A percentile compares a stretch with the other conserved stretches of the same genome.
Evolutionary conservation across 2,797 vertebrate species (phyloP).

Genomic region (Sebastes glaucus): DNA sequence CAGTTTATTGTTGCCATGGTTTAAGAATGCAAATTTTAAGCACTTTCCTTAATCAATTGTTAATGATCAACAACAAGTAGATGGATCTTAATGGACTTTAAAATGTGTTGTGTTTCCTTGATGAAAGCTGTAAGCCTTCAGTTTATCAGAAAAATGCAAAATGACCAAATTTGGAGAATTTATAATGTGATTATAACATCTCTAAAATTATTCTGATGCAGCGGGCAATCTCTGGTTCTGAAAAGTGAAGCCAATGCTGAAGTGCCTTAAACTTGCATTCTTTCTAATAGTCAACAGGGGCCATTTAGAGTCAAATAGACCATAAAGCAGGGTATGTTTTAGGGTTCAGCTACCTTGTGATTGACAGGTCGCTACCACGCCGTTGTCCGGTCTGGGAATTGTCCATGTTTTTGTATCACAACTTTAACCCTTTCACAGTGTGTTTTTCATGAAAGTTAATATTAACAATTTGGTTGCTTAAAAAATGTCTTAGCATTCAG

Average conservation of each 20-base stretch:
- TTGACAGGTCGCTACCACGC: no score
- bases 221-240: rapidly evolving
- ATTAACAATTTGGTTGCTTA: not conserved
- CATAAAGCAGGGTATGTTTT: no score
- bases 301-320: no score
- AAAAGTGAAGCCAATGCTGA: not conserved
- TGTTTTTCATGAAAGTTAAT: not conserved
- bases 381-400: no score
- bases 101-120: not conserved
- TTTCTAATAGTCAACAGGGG: no score
- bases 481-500: no score
- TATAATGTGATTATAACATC: not conserved
- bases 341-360: no score
- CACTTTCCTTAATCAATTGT: not conserved
- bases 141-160: not conserved
- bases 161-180: not conserved
- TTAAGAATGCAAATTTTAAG: not conserved
- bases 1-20: not conserved
- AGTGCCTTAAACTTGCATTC: not conserved
- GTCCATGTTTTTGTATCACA: no score
- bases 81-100: not conserved
- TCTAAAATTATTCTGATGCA: not conserved
- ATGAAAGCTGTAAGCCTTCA: not conserved
- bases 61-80: not conserved
- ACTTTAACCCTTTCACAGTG: no score